Evolutionary conservation across 2,113 vertebrate species (phyloP).

Genomic region (Centropus unirufus): DNA sequence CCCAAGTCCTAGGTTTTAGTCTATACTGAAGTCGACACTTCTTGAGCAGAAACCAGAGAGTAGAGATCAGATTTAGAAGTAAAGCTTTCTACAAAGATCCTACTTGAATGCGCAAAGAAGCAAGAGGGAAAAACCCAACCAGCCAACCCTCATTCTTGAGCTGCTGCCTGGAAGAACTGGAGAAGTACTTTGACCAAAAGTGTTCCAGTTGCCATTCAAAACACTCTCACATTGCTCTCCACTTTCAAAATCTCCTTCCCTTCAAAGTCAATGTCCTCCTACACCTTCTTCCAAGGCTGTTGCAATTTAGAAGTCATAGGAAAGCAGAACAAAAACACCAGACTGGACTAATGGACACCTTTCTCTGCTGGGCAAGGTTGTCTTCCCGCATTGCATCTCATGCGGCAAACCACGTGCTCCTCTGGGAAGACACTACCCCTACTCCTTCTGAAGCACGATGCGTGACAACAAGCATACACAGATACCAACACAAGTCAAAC

Average conservation of each 20-base stretch:
- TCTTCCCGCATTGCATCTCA: not conserved
- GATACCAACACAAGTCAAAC: not conserved
- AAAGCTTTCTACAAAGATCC: not conserved
- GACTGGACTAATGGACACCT: not conserved
- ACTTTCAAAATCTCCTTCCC: not conserved
- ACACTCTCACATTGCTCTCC: not conserved
- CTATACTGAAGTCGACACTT: not conserved
- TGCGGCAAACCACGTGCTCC: not conserved
- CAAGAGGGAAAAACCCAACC: not conserved
- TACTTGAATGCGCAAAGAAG: not conserved
- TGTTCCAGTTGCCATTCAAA: not conserved
- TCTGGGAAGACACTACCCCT: not conserved
- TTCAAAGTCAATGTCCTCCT: not conserved
- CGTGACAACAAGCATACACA: not conserved
- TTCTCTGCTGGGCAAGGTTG: not conserved
- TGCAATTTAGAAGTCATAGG: not conserved
- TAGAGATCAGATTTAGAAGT: not conserved
- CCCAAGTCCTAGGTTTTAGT: not conserved
- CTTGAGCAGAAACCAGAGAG: not conserved
- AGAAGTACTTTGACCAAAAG: not conserved
- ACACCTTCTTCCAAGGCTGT: not conserved
- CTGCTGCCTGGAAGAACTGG: not conserved
- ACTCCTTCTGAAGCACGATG: not conserved
- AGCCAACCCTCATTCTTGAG: not conserved
- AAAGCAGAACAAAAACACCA: not conserved